phyloP scores from a whole-genome alignment of 1,140 invertebrate species.

The Drosophila hydei region DNA sequence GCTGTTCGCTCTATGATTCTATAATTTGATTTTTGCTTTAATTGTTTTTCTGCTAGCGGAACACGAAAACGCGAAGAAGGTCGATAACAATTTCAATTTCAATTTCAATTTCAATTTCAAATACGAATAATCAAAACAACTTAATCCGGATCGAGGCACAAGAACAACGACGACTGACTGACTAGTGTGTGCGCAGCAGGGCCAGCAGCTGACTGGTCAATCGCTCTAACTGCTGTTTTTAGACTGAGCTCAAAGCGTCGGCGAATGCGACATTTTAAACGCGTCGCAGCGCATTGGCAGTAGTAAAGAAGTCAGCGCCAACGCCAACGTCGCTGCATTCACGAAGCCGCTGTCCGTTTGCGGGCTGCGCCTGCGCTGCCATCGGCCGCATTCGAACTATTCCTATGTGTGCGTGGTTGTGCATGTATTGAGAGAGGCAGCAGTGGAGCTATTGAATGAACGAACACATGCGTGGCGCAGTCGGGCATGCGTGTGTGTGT shows the following conservation, averaged over 20 bases:
- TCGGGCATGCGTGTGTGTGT: background rate
- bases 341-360: background rate
- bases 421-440: background rate
- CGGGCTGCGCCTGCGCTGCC: constrained; percentile 32
- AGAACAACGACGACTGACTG: constrained; percentile 12
- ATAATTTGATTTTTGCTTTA: background rate
- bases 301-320: constrained; percentile 15
- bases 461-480: constrained; percentile 15
- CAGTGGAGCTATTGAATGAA: constrained; percentile 4
- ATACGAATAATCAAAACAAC: constrained; percentile 20
- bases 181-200: constrained; percentile 25
- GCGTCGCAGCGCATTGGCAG: constrained; percentile 31
- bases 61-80: background rate
- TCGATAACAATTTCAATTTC: background rate
- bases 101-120: too few species aligned
- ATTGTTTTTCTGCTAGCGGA: background rate
- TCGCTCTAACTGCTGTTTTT: constrained; percentile 58
- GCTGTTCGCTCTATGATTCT: background rate
- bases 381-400: constrained; percentile 2
- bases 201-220: constrained; percentile 13
- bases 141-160: background rate
- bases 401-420: background rate
- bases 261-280: constrained; percentile 70
- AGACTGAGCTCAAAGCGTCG: constrained; percentile 65
- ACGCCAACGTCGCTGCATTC: constrained; percentile 18